Base-by-base conservation (phyloP, 2,888 invertebrate genomes). In the Marronus borbonicus region DNA sequence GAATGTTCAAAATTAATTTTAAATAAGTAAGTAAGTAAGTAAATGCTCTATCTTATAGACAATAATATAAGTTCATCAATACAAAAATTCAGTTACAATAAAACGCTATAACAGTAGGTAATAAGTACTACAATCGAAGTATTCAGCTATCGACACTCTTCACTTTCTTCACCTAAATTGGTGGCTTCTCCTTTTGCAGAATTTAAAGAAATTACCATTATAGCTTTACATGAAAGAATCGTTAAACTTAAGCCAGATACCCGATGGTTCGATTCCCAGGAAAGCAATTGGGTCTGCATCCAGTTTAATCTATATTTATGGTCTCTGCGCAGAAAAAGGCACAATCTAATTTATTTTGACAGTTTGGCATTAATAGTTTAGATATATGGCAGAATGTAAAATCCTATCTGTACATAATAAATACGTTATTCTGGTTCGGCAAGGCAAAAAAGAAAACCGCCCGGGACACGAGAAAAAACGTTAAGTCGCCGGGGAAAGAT, bases 341-440 rank as follows among this genome's bases (percentile, higher is more conserved):
- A 2, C 12, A 12, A 8, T 28, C 60, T 12, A 60, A 24, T 60
- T 60, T 60, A 60, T 24, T 28, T 24, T 60, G 60, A 60, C 28
- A 12, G 60, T 28, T 28, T 28, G 28, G 2, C 28, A 10, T 60
- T 28, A 60, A 60, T 60, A 60, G 60, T 28, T 60, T 28, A 60
- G n/a, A 24, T 20, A 10, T 60, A 60, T 14, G 12, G 60, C 10
- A 28, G 8, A 24, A 60, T 60, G 60, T 20, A 28, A 60, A 60
- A 60, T 28, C 60, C 24, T n/a, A 55, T 20, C 55, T 55, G 20
- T 60, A 28, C 28, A 60, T 60, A 60, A 60, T 60, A 60, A 60
- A 60, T 60, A 20, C 10, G 12, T 60, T 60, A 55, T n/a, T 17
- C n/a, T 14, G 55, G 12, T 20, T 28, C 60, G 20, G 60, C 60